Base-by-base conservation (phyloP, 2,888 invertebrate species). In the Gortyna flavago region DNA sequence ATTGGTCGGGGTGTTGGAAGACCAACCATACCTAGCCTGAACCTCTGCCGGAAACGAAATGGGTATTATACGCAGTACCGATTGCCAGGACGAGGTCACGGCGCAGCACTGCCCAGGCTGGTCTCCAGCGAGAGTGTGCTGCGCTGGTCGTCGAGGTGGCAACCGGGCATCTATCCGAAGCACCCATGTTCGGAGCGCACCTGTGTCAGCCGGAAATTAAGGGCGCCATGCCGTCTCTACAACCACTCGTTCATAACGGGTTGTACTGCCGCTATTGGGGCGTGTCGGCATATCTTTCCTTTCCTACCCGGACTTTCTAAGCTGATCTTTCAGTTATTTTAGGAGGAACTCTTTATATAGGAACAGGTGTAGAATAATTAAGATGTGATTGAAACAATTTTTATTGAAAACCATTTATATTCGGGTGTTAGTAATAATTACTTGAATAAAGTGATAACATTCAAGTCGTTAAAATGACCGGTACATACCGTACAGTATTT, bases 341-440 rank as follows among this genome's bases (percentile, higher is more conserved):
- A 25, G 9, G 65, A 29, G 48, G 32, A 35, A 41, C 8, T 1
- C 54, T 41, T 1, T 13, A 25, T 38, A 69, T 3, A 62, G n/a
- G 85, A 0, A 16, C 44, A 44, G 44, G 8, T 65, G 69, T 25
- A 75, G 65, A 70, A 84, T 77, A 78, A 83, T 77, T 51, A 67
- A 79, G 32, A 77, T 75, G 64, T 77, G 85, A 92, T 89, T 91
- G 88, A 94, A 94, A 94, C 92, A 89, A 91, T 80, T 84, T 83
- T 89, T 93, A 94, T 93, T 95, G 93, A 94, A 96, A 96, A 96
- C 95, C 95, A 95, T 96, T 96, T 95, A 95, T 95, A 93, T 93
- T 93, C 92, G 92, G 93, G 93, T 95, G 93, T 94, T 93, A 92
- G 86, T 90, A 93, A 86, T 91, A 93, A 93, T 91, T 94, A 93